Evolutionary conservation across 2,797 vertebrate species (phyloP).

Genomic region (Tarsius wallacei): DNA sequence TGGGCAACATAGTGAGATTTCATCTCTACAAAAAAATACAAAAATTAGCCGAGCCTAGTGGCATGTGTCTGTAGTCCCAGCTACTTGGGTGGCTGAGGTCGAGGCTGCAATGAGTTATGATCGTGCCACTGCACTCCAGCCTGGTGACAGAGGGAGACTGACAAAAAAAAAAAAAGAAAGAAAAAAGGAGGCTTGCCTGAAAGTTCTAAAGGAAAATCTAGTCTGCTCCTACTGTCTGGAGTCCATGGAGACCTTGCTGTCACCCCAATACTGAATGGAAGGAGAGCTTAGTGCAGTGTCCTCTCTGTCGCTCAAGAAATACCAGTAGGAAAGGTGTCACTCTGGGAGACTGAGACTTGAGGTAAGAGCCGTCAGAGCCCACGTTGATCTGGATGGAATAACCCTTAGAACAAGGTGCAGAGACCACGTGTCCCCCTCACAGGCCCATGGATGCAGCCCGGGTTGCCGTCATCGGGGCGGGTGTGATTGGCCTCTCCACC

Average conservation of each 20-base stretch:
- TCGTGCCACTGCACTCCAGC: not conserved
- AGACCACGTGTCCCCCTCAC: not conserved
- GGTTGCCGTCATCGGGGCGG: conserved; percentile 95
- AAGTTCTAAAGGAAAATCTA: not conserved
- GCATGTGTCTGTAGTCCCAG: not conserved
- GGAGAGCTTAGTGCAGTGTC: too few relatives aligned
- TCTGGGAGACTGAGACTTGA: not conserved
- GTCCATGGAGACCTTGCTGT: not conserved
- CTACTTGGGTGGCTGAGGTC: not conserved
- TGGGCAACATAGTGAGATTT: not conserved
- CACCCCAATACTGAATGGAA: not conserved
- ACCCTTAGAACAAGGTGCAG: not conserved
- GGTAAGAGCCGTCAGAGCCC: not conserved
- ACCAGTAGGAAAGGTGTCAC: not conserved
- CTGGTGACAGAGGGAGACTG: not conserved
- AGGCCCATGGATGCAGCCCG: conserved; percentile 89
- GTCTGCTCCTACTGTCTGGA: not conserved
- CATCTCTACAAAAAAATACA: not conserved
- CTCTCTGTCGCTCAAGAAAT: not conserved
- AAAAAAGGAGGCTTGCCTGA: not conserved
- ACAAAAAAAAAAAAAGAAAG: not conserved
- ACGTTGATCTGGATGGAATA: not conserved
- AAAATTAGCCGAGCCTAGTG: not conserved
- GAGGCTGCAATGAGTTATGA: not conserved
- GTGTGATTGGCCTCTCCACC: conserved; percentile 95